These are phyloP conservation scores for Myotis daubentonii DNA, from an alignment of 2,797 vertebrate genomes.

Conservation along the genomic window DNA sequence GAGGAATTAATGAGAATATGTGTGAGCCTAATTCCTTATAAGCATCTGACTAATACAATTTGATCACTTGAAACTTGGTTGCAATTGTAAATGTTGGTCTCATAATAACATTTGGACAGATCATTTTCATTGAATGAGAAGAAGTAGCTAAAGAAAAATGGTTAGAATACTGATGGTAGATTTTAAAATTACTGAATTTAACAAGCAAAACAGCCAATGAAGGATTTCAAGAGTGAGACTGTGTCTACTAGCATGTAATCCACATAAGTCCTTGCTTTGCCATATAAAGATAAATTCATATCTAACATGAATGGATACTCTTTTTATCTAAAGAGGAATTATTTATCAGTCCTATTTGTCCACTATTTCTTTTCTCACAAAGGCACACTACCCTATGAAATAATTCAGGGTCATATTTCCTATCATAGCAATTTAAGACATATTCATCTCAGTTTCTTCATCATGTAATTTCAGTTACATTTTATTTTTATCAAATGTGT, in stretches of 20 bases:
- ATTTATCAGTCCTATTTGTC: background rate
- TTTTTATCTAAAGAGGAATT: background rate
- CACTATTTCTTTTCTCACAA: background rate
- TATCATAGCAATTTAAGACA: background rate
- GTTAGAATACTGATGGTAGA: background rate
- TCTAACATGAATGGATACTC: background rate
- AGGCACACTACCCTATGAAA: background rate
- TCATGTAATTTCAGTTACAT: constrained; percentile 33
- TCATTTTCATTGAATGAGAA: constrained; percentile 17
- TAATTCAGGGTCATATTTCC: background rate
- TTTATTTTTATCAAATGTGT: constrained; percentile 4
- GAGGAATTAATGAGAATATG: constrained; percentile 13
- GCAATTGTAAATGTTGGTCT: background rate
- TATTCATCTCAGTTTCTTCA: constrained; percentile 32
- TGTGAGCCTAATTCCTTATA: background rate
- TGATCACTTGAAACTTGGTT: constrained; percentile 10
- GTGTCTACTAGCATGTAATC: background rate
- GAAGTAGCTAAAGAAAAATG: constrained; percentile 13
- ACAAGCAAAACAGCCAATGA: background rate
- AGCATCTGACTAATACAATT: constrained; percentile 1
- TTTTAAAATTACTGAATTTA: background rate
- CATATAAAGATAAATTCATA: background rate
- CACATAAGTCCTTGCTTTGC: background rate
- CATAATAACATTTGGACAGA: constrained; percentile 5
- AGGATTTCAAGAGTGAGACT: background rate